These are phyloP conservation scores for Antrozous pallidus DNA, from an alignment of 2,797 vertebrate genomes.

Conservation along the genomic window DNA sequence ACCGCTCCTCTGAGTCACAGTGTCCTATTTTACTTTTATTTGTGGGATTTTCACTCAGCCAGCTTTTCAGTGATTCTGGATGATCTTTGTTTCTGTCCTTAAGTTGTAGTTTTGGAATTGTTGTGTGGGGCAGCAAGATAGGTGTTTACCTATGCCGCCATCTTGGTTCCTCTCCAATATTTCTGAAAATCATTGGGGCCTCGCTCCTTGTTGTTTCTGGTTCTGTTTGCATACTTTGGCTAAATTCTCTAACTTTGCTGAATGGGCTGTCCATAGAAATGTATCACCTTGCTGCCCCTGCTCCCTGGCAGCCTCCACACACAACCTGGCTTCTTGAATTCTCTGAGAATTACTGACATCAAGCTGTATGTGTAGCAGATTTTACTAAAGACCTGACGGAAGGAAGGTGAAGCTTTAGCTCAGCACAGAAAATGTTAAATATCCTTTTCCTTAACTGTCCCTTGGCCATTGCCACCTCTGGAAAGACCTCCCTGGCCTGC, in stretches of 20 bases:
- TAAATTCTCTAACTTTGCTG: background rate
- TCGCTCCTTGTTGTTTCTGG: background rate
- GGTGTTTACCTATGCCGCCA: no score
- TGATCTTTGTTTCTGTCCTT: no score
- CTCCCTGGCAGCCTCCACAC: background rate
- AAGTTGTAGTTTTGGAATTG: no score
- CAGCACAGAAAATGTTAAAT: background rate
- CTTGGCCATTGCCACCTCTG: background rate
- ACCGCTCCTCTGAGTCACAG: no score
- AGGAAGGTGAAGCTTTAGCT: background rate
- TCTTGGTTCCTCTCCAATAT: no score
- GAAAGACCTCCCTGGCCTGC: background rate
- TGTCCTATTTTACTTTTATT: no score
- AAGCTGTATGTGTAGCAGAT: background rate
- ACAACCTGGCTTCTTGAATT: background rate
- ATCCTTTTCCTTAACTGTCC: background rate
- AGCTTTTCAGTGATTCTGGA: no score
- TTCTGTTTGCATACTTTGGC: background rate
- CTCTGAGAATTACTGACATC: background rate
- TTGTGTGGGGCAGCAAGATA: no score
- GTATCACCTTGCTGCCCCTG: background rate
- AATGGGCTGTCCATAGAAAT: no score
- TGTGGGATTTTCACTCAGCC: no score
- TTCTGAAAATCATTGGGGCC: background rate
- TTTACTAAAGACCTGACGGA: background rate